These are phyloP conservation scores for Nomada ruficornis DNA, from an alignment of 2,888 invertebrate genomes.

Conservation along the genomic window DNA sequence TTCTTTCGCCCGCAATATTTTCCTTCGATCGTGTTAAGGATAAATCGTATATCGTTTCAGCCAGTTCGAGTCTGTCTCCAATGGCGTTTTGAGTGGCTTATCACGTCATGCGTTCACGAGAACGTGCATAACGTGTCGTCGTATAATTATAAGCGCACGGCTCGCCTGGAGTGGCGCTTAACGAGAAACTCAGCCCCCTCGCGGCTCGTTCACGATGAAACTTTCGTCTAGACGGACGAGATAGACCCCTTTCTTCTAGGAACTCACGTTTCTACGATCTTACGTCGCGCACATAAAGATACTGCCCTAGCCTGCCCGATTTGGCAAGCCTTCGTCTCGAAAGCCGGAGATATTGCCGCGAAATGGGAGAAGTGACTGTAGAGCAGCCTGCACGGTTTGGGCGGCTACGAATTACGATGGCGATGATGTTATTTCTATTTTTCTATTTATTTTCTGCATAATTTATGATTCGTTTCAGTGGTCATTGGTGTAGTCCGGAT, in stretches of 20 bases:
- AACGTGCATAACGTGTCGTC: slow-evolving; percentile 19
- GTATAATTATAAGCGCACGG: slow-evolving; percentile 42
- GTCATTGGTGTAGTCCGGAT: not conserved
- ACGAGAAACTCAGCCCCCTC: slow-evolving; percentile 40
- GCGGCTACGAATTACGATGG: slow-evolving; percentile 16
- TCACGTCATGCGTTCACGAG: not conserved
- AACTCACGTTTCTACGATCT: not conserved
- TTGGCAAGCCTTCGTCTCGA: not conserved
- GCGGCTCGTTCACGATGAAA: slow-evolving; percentile 47
- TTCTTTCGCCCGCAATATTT: too few relatives aligned
- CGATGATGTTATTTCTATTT: not conserved
- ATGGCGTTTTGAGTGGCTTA: slow-evolving; percentile 1
- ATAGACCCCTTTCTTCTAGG: not conserved
- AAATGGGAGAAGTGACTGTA: not conserved
- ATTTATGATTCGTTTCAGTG: not conserved
- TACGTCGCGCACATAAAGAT: slow-evolving; percentile 15
- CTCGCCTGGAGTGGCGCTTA: slow-evolving; percentile 34
- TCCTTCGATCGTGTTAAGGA: slow-evolving; percentile 36
- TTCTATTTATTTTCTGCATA: not conserved
- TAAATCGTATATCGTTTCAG: not conserved
- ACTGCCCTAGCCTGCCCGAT: not conserved
- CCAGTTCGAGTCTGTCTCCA: not conserved
- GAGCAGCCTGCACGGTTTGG: not conserved
- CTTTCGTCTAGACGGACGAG: slow-evolving; percentile 46
- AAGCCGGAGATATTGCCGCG: slow-evolving; percentile 31